A percentile compares a stretch with the other conserved stretches of the same genome.
Conservation (phyloP, 2,113 vertebrate genomes). For the Lucifuga dentata region DNA sequence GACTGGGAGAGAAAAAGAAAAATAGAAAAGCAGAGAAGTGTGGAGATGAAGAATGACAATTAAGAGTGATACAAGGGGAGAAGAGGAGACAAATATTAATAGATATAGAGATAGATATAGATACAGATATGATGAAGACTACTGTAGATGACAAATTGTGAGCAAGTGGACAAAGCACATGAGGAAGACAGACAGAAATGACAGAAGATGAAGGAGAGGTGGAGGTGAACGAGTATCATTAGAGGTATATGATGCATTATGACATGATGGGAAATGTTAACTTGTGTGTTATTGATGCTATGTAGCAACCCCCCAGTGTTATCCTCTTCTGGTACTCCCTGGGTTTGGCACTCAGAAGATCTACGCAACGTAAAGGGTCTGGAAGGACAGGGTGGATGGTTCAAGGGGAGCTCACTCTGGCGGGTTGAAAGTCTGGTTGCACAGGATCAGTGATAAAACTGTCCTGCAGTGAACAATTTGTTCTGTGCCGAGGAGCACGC, state of each 20-base stretch:
- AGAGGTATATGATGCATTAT: neutral
- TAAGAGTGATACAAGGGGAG: neutral
- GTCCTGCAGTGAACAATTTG: too few species aligned
- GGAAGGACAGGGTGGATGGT: too few species aligned
- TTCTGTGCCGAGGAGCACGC: too few species aligned
- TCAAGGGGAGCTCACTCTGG: too few species aligned
- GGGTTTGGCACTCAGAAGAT: too few species aligned
- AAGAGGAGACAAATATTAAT: neutral
- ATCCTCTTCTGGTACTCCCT: neutral
- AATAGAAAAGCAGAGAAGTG: slow-evolving; percentile 8
- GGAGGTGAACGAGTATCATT: slow-evolving; percentile 17
- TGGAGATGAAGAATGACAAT: neutral
- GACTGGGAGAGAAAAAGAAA: neutral
- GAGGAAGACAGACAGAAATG: slow-evolving; percentile 2
- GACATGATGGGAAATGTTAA: neutral
- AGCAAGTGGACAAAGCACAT: neutral
- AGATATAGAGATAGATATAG: neutral
- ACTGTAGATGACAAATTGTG: neutral
- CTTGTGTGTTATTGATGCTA: slow-evolving; percentile 17
- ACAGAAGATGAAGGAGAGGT: slow-evolving; percentile 1
- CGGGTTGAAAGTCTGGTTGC: too few species aligned
- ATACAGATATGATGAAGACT: neutral
- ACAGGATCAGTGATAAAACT: too few species aligned
- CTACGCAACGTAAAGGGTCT: too few species aligned
- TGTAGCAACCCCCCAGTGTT: neutral